A percentile compares a stretch with the other conserved stretches of the same genome.
Evolutionary conservation across 2,797 vertebrate species (phyloP).

Genomic region (Carduelis carduelis): DNA sequence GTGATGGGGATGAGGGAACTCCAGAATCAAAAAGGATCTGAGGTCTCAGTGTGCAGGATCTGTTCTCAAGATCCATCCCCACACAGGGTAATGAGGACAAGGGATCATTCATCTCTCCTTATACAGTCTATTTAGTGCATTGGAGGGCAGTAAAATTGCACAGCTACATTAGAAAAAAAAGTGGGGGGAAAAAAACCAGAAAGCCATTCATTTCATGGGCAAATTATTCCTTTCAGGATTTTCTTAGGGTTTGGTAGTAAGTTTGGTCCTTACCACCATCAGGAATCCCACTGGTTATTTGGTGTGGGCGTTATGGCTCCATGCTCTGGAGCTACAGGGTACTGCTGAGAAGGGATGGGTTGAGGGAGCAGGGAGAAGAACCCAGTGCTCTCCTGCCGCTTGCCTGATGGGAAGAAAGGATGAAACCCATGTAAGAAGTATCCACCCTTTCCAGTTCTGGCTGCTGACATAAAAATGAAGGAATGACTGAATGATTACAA

Average conservation of each 20-base stretch:
- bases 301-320: not conserved
- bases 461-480: not conserved
- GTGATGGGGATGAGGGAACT: not conserved
- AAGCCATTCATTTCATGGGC: not conserved
- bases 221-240: not conserved
- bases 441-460: not conserved
- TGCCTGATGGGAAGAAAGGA: not conserved
- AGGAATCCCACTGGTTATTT: not conserved
- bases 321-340: not conserved
- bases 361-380: not conserved
- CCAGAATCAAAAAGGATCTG: not conserved
- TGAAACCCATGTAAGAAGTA: not conserved
- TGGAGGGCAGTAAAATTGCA: not conserved
- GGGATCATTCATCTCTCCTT: not conserved
- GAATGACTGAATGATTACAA: not conserved
- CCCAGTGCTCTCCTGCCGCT: not conserved
- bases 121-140: not conserved
- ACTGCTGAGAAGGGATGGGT: not conserved
- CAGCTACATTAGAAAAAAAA: not conserved
- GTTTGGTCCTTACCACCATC: not conserved
- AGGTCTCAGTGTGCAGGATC: not conserved
- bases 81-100: not conserved
- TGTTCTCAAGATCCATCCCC: not conserved
- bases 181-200: not conserved
- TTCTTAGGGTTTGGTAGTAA: not conserved